These are phyloP conservation scores for Malurus leucopterus DNA, from an alignment of 2,797 vertebrate genomes.

Conservation along the genomic window DNA sequence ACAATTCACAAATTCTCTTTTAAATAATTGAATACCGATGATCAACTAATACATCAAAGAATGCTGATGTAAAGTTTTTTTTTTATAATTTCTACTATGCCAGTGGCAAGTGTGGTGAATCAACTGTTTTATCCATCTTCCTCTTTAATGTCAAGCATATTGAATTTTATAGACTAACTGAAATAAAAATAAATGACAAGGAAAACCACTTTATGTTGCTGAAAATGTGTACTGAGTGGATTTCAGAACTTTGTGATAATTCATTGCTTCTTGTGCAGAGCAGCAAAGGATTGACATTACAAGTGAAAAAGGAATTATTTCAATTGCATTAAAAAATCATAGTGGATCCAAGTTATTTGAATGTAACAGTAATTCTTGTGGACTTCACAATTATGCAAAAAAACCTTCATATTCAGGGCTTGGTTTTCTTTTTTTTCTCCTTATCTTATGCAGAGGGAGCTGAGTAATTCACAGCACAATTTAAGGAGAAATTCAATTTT, in stretches of 20 bases:
- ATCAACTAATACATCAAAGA: conserved; percentile 1
- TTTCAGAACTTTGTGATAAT: conserved; percentile 49
- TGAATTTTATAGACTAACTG: conserved; percentile 44
- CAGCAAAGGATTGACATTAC: not conserved
- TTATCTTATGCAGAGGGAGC: not conserved
- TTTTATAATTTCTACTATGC: not conserved
- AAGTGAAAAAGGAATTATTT: conserved; percentile 3
- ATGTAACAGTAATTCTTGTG: not conserved
- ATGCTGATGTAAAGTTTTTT: conserved; percentile 31
- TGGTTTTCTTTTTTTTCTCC: not conserved
- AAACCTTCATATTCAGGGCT: not conserved
- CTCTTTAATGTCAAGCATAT: conserved; percentile 43
- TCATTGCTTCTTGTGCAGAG: conserved; percentile 9
- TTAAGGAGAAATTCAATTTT: not conserved
- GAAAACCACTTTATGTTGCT: conserved; percentile 22
- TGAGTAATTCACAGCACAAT: not conserved
- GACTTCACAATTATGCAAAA: not conserved
- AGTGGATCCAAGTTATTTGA: not conserved
- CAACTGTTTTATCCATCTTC: not conserved
- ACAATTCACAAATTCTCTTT: not conserved
- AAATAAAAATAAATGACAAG: conserved; percentile 49
- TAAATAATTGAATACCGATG: not conserved
- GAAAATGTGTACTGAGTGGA: conserved; percentile 12
- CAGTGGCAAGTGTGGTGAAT: conserved; percentile 5
- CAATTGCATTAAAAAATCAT: conserved; percentile 2